Base-by-base conservation (phyloP, 2,888 invertebrate genomes). In the Orthosia cruda region DNA sequence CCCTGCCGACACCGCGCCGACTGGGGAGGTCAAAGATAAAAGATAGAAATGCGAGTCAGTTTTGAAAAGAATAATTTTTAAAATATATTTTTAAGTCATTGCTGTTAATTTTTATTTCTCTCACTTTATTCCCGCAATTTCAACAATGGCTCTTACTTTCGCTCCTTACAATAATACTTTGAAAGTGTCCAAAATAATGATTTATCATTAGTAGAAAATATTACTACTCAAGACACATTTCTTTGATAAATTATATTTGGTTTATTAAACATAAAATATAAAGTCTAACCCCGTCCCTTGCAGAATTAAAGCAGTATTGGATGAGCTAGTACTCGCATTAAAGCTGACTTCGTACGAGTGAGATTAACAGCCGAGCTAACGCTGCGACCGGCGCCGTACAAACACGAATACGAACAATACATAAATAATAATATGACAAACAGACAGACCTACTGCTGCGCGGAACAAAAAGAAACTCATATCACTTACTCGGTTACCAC, bases 401-500 rank as follows among this genome's bases (percentile, higher is more conserved):
- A 26, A 49, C 57, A 47, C 32, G 32, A 32, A 18, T 26, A 4
- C 12, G 40, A 57, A 57, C 59, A 54, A 55, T 47, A 63, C 50
- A 49, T 20, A 63, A 15, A 58, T 62, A 62, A 49, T 26, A 49
- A 40, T 40, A 40, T 40, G 40, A 40, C 40, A 9, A 40, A 40
- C 40, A 58, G 49, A 71, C 45, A 58, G 50, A 20, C 23, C 40
- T 52, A 32, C 5, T 16, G 13, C 23, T 50, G 13, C 45, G 47
- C 9, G 11, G 5, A 54, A 59, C n/a, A 65, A 50, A 32, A 26
- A 15, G 55, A 32, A 18, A 40, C 65, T 32, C 49, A 73, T 63
- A 67, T 80, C 81, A 74, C 57, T 65, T 58, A 47, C 54, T 72
- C 40, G n/a, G n/a, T 40, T 66, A 64, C 40, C 59, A 57, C 52